These are phyloP conservation scores for Caenorhabditis sp. DNA, from an alignment of 2,888 invertebrate species.

Conservation along the genomic window DNA sequence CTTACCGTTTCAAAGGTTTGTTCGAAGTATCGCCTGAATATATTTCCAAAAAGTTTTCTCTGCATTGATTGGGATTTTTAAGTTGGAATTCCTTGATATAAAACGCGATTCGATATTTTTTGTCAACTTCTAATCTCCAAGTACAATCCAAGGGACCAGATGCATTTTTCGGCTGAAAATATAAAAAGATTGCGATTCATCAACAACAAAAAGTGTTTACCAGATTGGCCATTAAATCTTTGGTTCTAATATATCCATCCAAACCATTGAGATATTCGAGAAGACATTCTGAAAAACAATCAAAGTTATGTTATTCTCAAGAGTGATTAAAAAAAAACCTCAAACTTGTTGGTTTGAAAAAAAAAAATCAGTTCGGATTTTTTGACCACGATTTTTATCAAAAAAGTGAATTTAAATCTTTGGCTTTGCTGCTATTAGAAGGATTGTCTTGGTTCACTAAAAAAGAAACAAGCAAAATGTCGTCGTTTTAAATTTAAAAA, in stretches of 20 bases:
- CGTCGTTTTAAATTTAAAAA: background rate
- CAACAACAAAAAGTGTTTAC: background rate
- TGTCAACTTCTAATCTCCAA: conserved; percentile 56
- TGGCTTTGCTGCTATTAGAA: too few relatives aligned
- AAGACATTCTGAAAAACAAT: conserved; percentile 55
- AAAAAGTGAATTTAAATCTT: too few relatives aligned
- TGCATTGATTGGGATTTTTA: conserved; percentile 66
- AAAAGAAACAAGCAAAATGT: too few relatives aligned
- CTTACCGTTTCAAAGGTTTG: conserved; percentile 49
- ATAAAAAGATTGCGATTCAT: too few relatives aligned
- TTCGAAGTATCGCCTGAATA: conserved; percentile 64
- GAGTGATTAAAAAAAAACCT: too few relatives aligned
- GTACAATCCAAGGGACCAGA: conserved; percentile 61
- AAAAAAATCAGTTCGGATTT: too few relatives aligned
- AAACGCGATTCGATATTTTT: conserved; percentile 50
- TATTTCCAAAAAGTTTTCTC: conserved; percentile 67
- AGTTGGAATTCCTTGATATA: conserved; percentile 64
- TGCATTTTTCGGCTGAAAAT: conserved; percentile 36
- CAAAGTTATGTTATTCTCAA: background rate
- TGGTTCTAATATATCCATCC: conserved; percentile 58
- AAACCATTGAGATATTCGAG: conserved; percentile 46
- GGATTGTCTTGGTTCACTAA: too few relatives aligned
- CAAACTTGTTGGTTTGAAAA: too few relatives aligned
- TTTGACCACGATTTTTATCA: background rate
- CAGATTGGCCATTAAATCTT: conserved; percentile 26